Base-by-base conservation (phyloP, 2,113 vertebrate species). In the Eurypyga helias region DNA sequence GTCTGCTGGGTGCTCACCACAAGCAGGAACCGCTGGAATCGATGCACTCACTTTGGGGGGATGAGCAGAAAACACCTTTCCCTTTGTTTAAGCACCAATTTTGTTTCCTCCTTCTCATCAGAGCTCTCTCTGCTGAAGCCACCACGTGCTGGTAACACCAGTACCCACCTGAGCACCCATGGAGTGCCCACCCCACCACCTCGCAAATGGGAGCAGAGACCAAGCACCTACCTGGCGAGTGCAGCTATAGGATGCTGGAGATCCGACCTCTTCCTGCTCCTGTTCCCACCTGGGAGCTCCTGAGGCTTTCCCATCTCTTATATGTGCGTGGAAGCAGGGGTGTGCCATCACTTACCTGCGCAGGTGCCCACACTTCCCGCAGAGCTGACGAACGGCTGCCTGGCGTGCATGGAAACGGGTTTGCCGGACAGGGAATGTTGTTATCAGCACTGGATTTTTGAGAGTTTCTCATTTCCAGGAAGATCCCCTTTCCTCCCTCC, bases 401-500 rank as follows among this genome's bases (percentile, higher is more conserved):
- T 57, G 80, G 72, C 55, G 17, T 79, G 87, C 90, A 9, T 64
- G 87, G 95, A 91, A 95, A 84, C 31, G 0, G 15, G 16, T 57
- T 52, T 73, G 38, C 70, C 41, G 10, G 72, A 14, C 17, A n/a
- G 36, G 64, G 49, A 77, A 51, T 4, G 1, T 8, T 12, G 19
- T 67, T 78, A 81, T 87, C 69, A 67, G 55, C 64, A 15, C 10
- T 65, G 77, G 70, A 65, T 91, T 83, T 95, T 54, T 49, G 28
- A 2, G 19, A 89, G 54, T 69, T 86, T 70, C 77, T 89, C 2
- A n/a, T 95, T 95, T 95, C 94, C 76, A 91, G 92, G 93, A 57
- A 69, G 45, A 23, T 78, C 58, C 46, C 12, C 36, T 45, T 38
- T 41, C 33, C 65, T 76, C 55, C 33, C 34, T 46, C n/a, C 52